phyloP scores from a whole-genome alignment of 2,797 vertebrate species.

The Xenentodon cancila region DNA sequence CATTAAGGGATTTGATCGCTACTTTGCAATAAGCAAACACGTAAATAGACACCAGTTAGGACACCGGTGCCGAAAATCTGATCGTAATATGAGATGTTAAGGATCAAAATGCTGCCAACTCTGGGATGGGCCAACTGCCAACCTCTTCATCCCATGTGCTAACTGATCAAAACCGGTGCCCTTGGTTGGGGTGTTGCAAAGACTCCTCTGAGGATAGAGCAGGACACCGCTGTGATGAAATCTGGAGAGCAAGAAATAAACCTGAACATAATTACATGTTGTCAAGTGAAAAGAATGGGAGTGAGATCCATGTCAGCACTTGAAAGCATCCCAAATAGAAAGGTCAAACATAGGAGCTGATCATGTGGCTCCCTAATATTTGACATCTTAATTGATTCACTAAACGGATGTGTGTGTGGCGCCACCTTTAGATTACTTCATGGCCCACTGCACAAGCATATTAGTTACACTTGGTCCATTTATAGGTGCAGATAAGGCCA shows the following conservation, averaged over 20 bases:
- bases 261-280: slow-evolving; percentile 25
- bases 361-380: slow-evolving; percentile 68
- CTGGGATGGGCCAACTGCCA: slow-evolving; percentile 28
- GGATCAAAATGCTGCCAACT: slow-evolving; percentile 54
- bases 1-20: slow-evolving; percentile 69
- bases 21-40: slow-evolving; percentile 46
- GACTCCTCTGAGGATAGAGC: no score
- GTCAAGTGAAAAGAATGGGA: slow-evolving; percentile 37
- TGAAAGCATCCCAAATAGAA: slow-evolving; percentile 67
- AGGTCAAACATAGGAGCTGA: slow-evolving; percentile 57
- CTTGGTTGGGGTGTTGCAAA: slow-evolving; percentile 20
- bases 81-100: slow-evolving; percentile 45
- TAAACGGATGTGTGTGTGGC: slow-evolving; percentile 67
- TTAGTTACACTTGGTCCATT: slow-evolving; percentile 71
- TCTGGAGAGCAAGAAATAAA: slow-evolving; percentile 17
- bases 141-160: slow-evolving; percentile 2
- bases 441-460: slow-evolving; percentile 61
- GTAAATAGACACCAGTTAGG: slow-evolving; percentile 12
- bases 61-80: slow-evolving; percentile 7
- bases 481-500: slow-evolving; percentile 66
- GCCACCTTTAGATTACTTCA: slow-evolving; percentile 79
- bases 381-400: slow-evolving; percentile 76
- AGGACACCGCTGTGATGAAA: no score
- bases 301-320: slow-evolving; percentile 56
- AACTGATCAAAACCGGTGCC: slow-evolving; percentile 20